Evolutionary conservation across 2,797 vertebrate species (phyloP).

Genomic region (Falco cherrug): DNA sequence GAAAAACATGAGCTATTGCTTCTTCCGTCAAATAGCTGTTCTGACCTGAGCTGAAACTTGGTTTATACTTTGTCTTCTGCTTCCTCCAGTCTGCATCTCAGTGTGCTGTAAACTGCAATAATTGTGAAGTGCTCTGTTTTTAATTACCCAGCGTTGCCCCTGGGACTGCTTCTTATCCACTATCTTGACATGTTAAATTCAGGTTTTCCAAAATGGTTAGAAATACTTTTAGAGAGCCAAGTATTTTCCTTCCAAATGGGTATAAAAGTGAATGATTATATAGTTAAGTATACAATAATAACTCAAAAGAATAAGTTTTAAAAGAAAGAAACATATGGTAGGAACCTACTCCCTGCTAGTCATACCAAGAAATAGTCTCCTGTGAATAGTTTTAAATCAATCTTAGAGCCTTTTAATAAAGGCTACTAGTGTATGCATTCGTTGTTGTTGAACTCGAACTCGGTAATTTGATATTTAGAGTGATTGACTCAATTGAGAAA

Average conservation of each 20-base stretch:
- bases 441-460: background rate
- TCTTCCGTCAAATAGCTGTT: background rate
- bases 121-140: background rate
- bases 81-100: background rate
- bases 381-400: background rate
- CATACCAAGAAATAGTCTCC: background rate
- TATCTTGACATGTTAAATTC: background rate
- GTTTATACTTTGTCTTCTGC: background rate
- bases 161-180: background rate
- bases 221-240: background rate
- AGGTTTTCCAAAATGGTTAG: background rate
- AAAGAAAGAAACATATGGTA: background rate
- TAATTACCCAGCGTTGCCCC: background rate
- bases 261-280: background rate
- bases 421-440: background rate
- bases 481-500: background rate
- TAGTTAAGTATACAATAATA: background rate
- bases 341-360: background rate
- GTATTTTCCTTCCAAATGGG: background rate
- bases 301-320: background rate
- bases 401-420: background rate
- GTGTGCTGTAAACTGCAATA: background rate
- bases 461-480: background rate
- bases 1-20: background rate
- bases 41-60: background rate